Evolutionary conservation across 2,797 vertebrate genomes (phyloP), one percentile per base, ranked within the genome.

Genomic region (Tokudaia tokunoshimensis): DNA sequence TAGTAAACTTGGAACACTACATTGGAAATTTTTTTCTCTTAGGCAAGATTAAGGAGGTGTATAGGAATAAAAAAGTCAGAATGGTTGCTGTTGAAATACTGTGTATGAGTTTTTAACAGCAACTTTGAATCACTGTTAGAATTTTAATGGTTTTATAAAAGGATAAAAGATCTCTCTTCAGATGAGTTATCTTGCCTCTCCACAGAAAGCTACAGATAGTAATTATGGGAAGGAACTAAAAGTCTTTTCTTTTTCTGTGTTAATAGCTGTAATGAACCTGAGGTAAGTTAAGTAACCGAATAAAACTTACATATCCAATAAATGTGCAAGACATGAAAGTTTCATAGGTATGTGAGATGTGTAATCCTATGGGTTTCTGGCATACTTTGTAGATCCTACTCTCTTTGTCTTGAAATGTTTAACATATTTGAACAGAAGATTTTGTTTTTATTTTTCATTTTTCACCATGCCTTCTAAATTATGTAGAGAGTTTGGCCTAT

Each of bases 1-100:
- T 95, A 88, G 57, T 92, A 94, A 93, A 95, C 76, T 97, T 96
- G 94, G 95, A 97, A 94, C 91, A 91, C 70, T 92, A 55, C 61
- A 96, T 91, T 96, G 89, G 82, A 94, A 67, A n/a, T 79, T 87
- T 89, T 84, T 96, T 95, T 96, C 78, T 67, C 91, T 59, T 93
- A 88, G 59, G 55, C 65, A 96, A 95, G 96, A 96, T 96, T 95
- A 96, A 94, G 55, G 93, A 93, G 59, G 87, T 96, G 2, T 89
- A 50, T 86, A 87, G 75, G 92, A 50, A 47, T 94, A 82, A 93
- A 95, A 96, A 91, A 93, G 93, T 95, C 80, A 87, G 14, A 81
- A 83, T 74, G 31, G 26, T 89, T 96, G 92, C 95, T 96, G 24
- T 52, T 72, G 44, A 96, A 97, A 92, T 85, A 84, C 47, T 95